Evolutionary conservation across 2,888 invertebrate species (phyloP), one percentile per base, ranked within the genome.

Genomic region (Tridacna gigas): DNA sequence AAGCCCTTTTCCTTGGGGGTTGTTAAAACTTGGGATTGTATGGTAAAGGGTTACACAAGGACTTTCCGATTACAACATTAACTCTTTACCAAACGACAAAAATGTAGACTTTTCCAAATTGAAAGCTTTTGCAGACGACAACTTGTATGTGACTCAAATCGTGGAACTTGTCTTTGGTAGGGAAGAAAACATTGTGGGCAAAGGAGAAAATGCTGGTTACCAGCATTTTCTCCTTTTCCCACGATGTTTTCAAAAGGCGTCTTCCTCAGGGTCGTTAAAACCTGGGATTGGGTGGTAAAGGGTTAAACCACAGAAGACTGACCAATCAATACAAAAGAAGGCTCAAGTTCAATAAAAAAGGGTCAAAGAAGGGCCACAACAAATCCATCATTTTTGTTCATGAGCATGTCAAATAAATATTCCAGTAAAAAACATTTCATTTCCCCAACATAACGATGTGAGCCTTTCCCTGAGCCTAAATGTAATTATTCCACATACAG

Each of bases 341-440:
- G 7, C 37, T 37, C 7, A 56, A 56, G 15, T 20, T 56, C 18
- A 20, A 56, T 20, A 56, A 56, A 5, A 15, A 20, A 56, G 20
- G 11, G 56, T 56, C 37, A 67, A 13, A 18, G 13, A 67, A 45
- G 67, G 9, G n/a, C 4, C 11, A 67, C 67, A 67, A 45, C 18
- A 37, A 22, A 71, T 71, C 51, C 47, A 71, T 71, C 71, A 71
- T 26, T 71, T 51, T 28, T 25, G 25, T 51, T 12, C 4, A n/a
- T 48, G 7, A 9, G 25, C 71, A 71, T 51, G 71, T 71, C 71
- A 48, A 71, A 71, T 71, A 71, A 71, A 71, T 71, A 71, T 71
- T 37, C 51, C 26, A 25, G 13, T 4, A 25, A 51, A 22, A 51
- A 71, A 71, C 26, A 71, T 51, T 71, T 71, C 71, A 71, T 71